These are phyloP conservation scores for Salvelinus namaycush DNA, from an alignment of 2,113 vertebrate genomes.

Conservation along the genomic window DNA sequence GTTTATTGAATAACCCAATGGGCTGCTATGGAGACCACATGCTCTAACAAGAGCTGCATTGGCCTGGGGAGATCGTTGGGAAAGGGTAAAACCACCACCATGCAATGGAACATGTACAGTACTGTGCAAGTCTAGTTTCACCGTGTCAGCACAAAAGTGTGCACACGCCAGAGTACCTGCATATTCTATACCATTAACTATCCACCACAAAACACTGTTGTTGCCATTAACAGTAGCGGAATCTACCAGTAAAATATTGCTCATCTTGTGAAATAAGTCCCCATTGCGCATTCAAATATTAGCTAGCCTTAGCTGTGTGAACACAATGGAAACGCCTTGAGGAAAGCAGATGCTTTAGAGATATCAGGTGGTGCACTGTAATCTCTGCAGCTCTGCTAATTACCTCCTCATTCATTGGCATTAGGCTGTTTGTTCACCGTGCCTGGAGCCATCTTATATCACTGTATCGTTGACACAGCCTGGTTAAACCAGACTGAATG, in stretches of 20 bases:
- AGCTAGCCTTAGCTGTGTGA: conserved; percentile 22
- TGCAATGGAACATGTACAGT: not conserved
- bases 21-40: conserved; percentile 68
- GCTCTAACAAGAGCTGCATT: conserved; percentile 53
- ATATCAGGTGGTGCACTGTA: conserved; percentile 35
- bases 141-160: conserved; percentile 14
- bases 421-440: conserved; percentile 49
- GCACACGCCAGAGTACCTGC: too few relatives aligned
- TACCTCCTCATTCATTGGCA: conserved; percentile 62
- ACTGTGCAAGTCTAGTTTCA: conserved; percentile 11
- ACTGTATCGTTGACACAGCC: conserved; percentile 18
- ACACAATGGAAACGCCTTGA: conserved; percentile 15
- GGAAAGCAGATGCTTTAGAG: conserved; percentile 58
- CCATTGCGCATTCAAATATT: conserved; percentile 35
- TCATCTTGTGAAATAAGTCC: not conserved
- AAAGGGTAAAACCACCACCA: conserved; percentile 27
- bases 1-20: conserved; percentile 66
- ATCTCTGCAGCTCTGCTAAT: conserved; percentile 53
- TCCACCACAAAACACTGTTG: not conserved
- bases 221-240: not conserved
- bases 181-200: too few relatives aligned
- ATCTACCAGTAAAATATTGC: not conserved
- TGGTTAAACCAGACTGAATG: not conserved
- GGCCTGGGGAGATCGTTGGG: conserved; percentile 31
- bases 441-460: conserved; percentile 42